Base-by-base conservation (phyloP, 2,797 vertebrate species). In the Hypotaenidia okinawae region DNA sequence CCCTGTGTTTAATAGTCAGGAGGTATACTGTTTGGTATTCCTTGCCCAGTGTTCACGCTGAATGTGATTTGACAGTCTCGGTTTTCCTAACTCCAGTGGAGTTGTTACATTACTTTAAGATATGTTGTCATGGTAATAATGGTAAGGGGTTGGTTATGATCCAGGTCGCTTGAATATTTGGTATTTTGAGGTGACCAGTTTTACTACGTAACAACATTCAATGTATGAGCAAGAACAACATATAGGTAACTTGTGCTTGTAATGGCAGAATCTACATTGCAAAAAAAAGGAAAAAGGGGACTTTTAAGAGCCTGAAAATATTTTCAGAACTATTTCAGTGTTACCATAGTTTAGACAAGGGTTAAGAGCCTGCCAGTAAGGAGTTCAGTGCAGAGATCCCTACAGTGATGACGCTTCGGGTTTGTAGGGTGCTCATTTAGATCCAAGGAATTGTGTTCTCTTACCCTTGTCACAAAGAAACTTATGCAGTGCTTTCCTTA, bases 61-160 rank as follows among this genome's bases (percentile, higher is more conserved):
- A 91, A 94, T 93, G 69, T 74, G 77, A 58, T 83, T 79, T 64
- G 78, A 73, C 86, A 87, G 66, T 82, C 79, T 89, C 22, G 33
- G 64, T 78, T 95, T 95, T 84, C 58, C 13, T 95, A 94, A 96
- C 92, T 95, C 91, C 91, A 94, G 86, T 96, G 89, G 96, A 95
- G 89, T 96, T 96, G 84, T 68, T 92, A 69, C 49, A 25, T 80
- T 93, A 87, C 83, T 81, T 93, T 73, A 94, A 89, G 63, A 93
- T 92, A 72, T 87, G 35, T 81, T 84, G 86, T 87, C 66, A 17
- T 25, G 45, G 45, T 90, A 76, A 41, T 81, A 92, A 86, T 3
- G 3, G 23, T 75, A 80, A 83, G 74, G 43, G 86, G 91, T 74
- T 93, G 49, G 89, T 88, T 84, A 51, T 5, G 13, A 79, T 95